Conservation (phyloP, 2,113 vertebrate genomes). For the Thunnus thynnus region DNA sequence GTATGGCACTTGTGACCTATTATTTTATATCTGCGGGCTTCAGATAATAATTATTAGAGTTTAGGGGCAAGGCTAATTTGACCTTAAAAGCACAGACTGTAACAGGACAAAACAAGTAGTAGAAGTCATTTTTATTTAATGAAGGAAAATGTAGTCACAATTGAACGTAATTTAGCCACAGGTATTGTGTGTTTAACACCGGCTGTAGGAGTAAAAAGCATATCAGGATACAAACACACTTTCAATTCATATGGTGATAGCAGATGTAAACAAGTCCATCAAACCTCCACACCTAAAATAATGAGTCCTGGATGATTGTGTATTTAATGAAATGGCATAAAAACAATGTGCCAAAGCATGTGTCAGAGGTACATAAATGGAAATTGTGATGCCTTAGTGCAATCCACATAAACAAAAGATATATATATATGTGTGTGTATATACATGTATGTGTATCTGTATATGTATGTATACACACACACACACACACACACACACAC, state of each 20-base stretch:
- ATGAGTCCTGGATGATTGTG: not conserved
- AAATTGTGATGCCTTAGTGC: too few relatives aligned
- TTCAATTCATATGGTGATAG: not conserved
- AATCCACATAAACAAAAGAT: too few relatives aligned
- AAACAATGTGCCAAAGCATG: not conserved
- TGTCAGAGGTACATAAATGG: too few relatives aligned
- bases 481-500: too few relatives aligned
- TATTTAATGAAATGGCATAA: not conserved
- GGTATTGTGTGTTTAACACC: not conserved
- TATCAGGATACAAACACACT: not conserved
- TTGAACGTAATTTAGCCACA: not conserved
- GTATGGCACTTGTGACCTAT: not conserved
- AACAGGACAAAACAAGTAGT: too few relatives aligned
- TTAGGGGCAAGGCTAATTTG: not conserved
- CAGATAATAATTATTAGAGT: constrained; percentile 1
- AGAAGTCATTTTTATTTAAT: not conserved
- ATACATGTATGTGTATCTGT: too few relatives aligned
- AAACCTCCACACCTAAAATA: not conserved
- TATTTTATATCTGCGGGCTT: not conserved
- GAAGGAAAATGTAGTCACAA: not conserved
- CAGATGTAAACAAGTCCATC: not conserved
- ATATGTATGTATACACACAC: too few relatives aligned
- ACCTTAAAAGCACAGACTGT: not conserved
- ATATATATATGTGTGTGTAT: too few relatives aligned
- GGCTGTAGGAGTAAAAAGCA: not conserved